Percentiles rank a stretch among this genome's conserved stretches.
These are phyloP conservation scores for Drosophila watanabei DNA, from an alignment of 1,140 invertebrate genomes.

Conservation along the genomic window DNA sequence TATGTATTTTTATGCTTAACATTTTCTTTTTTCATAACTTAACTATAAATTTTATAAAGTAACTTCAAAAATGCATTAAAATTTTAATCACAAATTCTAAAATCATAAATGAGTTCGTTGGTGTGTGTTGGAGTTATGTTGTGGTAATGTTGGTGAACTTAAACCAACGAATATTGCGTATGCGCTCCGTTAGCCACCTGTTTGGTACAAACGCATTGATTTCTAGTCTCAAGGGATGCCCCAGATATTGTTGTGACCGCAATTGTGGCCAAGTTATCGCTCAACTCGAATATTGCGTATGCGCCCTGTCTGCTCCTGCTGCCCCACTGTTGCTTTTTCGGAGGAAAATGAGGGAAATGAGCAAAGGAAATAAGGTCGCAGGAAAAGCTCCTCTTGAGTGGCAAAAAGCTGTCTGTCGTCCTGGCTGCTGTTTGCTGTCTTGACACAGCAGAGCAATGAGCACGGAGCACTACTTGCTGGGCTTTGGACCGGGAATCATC, in stretches of 20 bases:
- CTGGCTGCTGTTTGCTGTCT: slow-evolving; percentile 22
- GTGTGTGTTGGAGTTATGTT: not conserved
- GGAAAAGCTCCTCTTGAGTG: slow-evolving; percentile 4
- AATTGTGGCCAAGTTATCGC: not conserved
- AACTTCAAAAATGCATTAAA: not conserved
- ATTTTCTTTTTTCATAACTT: too few relatives aligned
- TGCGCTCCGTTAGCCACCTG: not conserved
- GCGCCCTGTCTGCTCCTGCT: slow-evolving; percentile 34
- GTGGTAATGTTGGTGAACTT: not conserved
- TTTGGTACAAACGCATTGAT: not conserved
- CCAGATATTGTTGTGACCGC: not conserved
- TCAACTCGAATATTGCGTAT: slow-evolving; percentile 43
- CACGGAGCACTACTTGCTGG: not conserved
- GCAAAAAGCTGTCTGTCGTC: slow-evolving; percentile 39
- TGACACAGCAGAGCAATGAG: not conserved
- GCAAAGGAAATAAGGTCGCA: not conserved
- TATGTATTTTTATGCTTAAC: too few relatives aligned
- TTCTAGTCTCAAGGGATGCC: not conserved
- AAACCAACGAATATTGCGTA: not conserved
- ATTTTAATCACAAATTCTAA: not conserved
- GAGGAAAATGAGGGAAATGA: not conserved
- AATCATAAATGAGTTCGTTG: not conserved
- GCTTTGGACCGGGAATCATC: slow-evolving; percentile 32
- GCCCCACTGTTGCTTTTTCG: slow-evolving; percentile 27
- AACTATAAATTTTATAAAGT: too few relatives aligned